Base-by-base conservation (phyloP, 2,888 invertebrate species). In the Eubasilissa splendida region DNA sequence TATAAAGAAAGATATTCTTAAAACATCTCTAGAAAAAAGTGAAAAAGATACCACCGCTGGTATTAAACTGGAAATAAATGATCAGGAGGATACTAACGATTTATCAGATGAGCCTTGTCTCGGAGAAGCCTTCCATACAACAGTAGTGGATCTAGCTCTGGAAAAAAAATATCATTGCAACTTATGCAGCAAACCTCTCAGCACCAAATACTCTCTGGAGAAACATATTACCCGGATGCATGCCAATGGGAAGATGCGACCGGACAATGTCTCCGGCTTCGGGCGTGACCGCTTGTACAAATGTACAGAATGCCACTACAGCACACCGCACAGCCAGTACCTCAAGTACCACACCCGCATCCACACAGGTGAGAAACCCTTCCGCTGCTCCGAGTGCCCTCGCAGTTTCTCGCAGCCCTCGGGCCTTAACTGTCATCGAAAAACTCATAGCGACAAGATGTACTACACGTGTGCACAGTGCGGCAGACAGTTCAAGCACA, bases 401-500 rank as follows among this genome's bases (percentile, higher is more conserved):
- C 90, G 89, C 84, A 86, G 85, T 54, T 90, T 91, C 83, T 88
- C 90, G 4, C 90, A 91, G 83, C 87, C 88, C 2, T 88, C 90
- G 2, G 89, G 89, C 80, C 86, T 91, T 5, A 85, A 87, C 76
- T 88, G 90, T 56, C 91, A 91, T 85, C 86, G 85, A 60, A 90
- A 90, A 85, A 89, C 86, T n/a, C 90, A 91, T 79, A 90, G 88
- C 83, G 84, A 85, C 63, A 85, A 85, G 53, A 88, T 87, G 81
- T 88, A 87, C 83, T 90, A 86, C 77, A 90, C 89, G 11, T 91
- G 90, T 84, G 85, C 88, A 5, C 84, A 86, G 58, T 90, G 90
- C 87, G 90, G 90, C 0, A 90, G 89, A 85, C 90, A 90, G 85
- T 91, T 91, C 83, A 90, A 90, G 86, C 89, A 89, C 85, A 87